phyloP scores from a whole-genome alignment of 2,113 vertebrate genomes.

The Sceloporus tristichus region DNA sequence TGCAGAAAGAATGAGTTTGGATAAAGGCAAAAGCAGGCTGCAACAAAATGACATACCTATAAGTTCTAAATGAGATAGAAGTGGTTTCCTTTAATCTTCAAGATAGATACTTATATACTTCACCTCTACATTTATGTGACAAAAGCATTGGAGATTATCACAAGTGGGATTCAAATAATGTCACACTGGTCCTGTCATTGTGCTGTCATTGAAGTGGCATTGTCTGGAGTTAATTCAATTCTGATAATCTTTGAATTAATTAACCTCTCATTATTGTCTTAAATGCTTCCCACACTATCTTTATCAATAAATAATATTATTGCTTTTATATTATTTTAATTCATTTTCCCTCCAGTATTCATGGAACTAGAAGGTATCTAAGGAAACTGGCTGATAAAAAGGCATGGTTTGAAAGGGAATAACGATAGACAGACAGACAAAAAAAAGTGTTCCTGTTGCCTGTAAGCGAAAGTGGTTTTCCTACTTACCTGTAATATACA shows the following conservation, averaged over 20 bases:
- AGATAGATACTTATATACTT: neutral
- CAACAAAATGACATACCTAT: neutral
- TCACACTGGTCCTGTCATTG: no score
- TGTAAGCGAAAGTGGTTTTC: neutral
- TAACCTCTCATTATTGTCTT: no score
- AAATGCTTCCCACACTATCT: no score
- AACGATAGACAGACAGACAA: neutral
- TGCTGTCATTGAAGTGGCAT: no score
- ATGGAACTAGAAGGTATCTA: neutral
- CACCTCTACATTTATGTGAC: no score
- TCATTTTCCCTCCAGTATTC: neutral
- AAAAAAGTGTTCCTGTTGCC: no score
- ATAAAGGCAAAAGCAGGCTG: conserved; percentile 17
- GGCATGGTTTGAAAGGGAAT: neutral
- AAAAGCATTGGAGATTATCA: neutral
- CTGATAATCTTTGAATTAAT: no score
- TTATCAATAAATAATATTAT: neutral
- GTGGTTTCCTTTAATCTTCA: no score
- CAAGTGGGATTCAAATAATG: neutral
- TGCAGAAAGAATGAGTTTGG: neutral
- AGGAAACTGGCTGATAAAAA: neutral
- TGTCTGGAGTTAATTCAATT: no score
- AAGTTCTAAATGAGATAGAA: neutral
- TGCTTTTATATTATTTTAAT: neutral
- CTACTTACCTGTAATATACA: no score